These are phyloP conservation scores for Troides helena DNA, from an alignment of 2,888 invertebrate species.

Conservation along the genomic window DNA sequence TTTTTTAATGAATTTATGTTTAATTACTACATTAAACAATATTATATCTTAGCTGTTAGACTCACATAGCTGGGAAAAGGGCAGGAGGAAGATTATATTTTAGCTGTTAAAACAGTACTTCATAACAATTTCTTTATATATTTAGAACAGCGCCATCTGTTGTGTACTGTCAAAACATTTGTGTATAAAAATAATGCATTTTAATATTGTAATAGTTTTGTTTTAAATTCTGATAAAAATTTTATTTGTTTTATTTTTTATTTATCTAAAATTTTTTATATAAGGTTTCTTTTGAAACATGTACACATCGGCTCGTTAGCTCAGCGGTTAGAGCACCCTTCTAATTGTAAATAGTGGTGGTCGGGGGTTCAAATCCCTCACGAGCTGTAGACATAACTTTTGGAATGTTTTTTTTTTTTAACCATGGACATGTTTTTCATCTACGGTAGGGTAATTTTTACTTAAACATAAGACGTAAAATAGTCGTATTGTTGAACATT, in stretches of 20 bases:
- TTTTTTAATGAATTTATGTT: neutral
- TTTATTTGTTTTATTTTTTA: no score
- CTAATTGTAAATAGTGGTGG: conserved; percentile 27
- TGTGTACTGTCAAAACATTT: neutral
- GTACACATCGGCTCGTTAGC: conserved; percentile 20
- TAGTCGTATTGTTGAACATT: no score
- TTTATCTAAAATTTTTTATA: neutral
- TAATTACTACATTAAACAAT: neutral
- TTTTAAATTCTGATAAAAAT: neutral
- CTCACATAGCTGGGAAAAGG: no score
- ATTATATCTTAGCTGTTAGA: no score
- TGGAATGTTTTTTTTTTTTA: neutral
- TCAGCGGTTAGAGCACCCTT: conserved; percentile 33
- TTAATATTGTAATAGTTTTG: neutral
- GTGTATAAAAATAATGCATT: neutral
- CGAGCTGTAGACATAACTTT: conserved; percentile 20
- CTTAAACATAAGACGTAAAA: no score
- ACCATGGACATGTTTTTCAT: no score
- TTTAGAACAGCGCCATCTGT: conserved; percentile 18
- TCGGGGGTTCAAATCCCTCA: conserved; percentile 34
- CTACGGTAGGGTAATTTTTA: no score
- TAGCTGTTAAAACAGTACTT: no score
- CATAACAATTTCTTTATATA: no score
- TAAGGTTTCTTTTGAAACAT: neutral
- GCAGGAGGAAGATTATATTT: no score